These are phyloP conservation scores for Volucella inanis DNA, from an alignment of 2,888 invertebrate species.

Conservation along the genomic window DNA sequence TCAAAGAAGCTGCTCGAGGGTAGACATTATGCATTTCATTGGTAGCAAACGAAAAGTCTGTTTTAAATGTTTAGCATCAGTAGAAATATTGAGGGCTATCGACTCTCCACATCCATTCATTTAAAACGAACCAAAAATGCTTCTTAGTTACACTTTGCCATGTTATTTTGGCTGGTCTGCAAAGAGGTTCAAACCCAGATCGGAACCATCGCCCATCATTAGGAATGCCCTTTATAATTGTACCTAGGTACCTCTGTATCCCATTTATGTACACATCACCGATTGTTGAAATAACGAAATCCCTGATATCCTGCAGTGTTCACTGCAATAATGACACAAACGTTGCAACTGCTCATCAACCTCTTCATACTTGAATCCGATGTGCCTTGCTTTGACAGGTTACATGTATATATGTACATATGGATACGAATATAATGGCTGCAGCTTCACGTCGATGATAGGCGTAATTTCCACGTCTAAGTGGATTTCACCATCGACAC, in stretches of 20 bases:
- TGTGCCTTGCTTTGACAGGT: conserved; percentile 22
- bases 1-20: too few species aligned
- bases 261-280: conserved; percentile 24
- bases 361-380: conserved; percentile 23
- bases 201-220: conserved; percentile 32
- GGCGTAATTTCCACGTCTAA: conserved; percentile 70
- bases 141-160: conserved; percentile 24
- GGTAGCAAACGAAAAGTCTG: too few species aligned
- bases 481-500: conserved; percentile 70
- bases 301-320: not conserved
- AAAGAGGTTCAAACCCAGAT: not conserved
- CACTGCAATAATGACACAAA: conserved; percentile 56
- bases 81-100: not conserved
- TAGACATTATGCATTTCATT: too few species aligned
- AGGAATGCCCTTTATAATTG: conserved; percentile 33
- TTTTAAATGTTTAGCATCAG: too few species aligned
- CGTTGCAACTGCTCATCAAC: conserved; percentile 43
- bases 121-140: conserved; percentile 29
- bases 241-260: conserved; percentile 19
- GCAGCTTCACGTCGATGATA: conserved; percentile 61
- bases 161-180: not conserved
- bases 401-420: conserved; percentile 30
- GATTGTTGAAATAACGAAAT: conserved; percentile 46
- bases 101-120: not conserved
- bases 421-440: conserved; percentile 1